These are phyloP conservation scores for Plutella xylostella DNA, from an alignment of 2,888 invertebrate genomes.

Conservation along the genomic window DNA sequence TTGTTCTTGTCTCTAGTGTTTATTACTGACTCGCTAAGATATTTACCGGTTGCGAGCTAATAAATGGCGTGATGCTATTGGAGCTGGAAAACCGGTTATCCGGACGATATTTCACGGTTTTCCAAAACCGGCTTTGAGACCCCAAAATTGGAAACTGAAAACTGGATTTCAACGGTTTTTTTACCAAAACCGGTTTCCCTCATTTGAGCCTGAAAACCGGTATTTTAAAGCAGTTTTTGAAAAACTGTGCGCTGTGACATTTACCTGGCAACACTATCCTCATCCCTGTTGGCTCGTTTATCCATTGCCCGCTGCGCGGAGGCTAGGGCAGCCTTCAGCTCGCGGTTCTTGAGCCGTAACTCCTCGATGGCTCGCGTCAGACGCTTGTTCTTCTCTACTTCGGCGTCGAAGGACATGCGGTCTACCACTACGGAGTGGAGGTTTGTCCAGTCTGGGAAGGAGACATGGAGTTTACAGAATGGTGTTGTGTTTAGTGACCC, in stretches of 20 bases:
- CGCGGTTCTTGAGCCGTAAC: constrained; percentile 61
- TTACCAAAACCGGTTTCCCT: too few relatives aligned
- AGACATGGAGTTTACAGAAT: not conserved
- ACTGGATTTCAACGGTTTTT: too few relatives aligned
- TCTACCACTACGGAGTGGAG: constrained; percentile 58
- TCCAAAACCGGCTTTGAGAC: too few relatives aligned
- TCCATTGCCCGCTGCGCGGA: constrained; percentile 47
- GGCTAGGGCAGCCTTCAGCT: constrained; percentile 37
- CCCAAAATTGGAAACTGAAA: too few relatives aligned
- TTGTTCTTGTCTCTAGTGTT: constrained; percentile 63
- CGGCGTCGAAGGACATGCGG: constrained; percentile 57
- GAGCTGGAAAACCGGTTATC: too few relatives aligned
- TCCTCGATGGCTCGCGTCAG: constrained; percentile 51
- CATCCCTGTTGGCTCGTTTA: not conserved
- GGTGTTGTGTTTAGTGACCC: not conserved
- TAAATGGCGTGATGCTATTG: too few relatives aligned
- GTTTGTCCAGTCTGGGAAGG: constrained; percentile 44
- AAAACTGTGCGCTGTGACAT: too few relatives aligned
- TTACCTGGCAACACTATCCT: constrained; percentile 6
- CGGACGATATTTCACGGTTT: too few relatives aligned
- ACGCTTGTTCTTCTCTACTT: constrained; percentile 57
- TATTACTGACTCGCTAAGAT: too few relatives aligned
- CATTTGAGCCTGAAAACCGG: too few relatives aligned
- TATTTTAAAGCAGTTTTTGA: too few relatives aligned
- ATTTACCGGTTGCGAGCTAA: too few relatives aligned